Evolutionary conservation across 2,113 vertebrate species (phyloP), one percentile per base, ranked within the genome.

Genomic region (Tychaedon coryphoeus): DNA sequence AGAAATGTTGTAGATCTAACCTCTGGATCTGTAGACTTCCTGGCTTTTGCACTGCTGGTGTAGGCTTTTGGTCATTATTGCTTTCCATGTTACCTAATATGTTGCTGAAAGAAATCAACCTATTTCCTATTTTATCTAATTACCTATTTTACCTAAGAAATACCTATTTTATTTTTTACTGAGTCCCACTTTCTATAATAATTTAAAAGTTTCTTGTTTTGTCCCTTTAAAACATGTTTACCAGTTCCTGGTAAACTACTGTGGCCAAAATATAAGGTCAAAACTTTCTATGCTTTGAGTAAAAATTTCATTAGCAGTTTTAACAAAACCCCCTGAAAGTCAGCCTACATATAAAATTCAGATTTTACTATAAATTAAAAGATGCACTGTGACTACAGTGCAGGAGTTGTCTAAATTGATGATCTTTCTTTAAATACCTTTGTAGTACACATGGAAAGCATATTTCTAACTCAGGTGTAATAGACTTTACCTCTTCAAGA

Each of bases 201-300:
- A 58, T n/a, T 38, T 17, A 58, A 36, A 58, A 8, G 2, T 38
- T 81, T 77, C 57, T 57, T 22, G 76, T 96, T 97, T 97, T 82
- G 96, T 93, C 29, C 72, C 66, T 96, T 95, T 92, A 97, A 95
- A 96, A 40, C 12, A 40, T 40, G 14, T 40, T 40, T 40, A 40
- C 40, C 40, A 40, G 40, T 40, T 40, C 84, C 43, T 75, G 80
- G 11, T 88, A 53, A 95, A 76, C 26, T 67, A 40, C 16, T 67
- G 20, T 36, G 38, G 24, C 7, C 54, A 87, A 58, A 83, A 62
- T 1, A 22, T 36, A 50, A 19, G 20, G 14, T 13, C 18, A 72
- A 67, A 91, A 17, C 15, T 54, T 76, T 67, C 38, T 51, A 16
- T 58, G 19, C 18, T 85, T 89, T 15, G 14, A 28, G 23, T 2